phyloP scores from a whole-genome alignment of 92 coral and sea anemone species.

The Desmophyllum pertusum region DNA sequence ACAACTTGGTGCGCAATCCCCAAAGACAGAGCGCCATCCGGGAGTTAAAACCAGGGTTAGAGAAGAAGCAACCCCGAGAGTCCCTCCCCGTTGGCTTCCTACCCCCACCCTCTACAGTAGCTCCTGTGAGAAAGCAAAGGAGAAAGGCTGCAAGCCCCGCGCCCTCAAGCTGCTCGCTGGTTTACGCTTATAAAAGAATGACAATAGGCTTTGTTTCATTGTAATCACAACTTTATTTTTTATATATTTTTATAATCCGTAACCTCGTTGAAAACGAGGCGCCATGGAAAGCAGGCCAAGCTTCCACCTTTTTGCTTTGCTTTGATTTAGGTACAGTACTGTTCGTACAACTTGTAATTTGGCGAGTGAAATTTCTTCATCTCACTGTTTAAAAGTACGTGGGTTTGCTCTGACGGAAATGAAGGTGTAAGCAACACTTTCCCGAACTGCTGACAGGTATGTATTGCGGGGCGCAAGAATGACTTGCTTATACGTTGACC shows the following conservation, averaged over 20 bases:
- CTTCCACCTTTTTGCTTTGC: too few relatives aligned
- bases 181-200: not conserved
- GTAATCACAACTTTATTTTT: slow-evolving; percentile 11
- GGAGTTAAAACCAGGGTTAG: slow-evolving; percentile 23
- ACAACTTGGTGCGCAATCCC: slow-evolving; percentile 40
- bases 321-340: too few relatives aligned
- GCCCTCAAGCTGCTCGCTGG: not conserved
- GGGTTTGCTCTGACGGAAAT: too few relatives aligned
- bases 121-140: slow-evolving; percentile 13
- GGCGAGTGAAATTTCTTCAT: too few relatives aligned
- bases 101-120: too few relatives aligned
- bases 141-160: not conserved
- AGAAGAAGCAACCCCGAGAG: not conserved
- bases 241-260: too few relatives aligned
- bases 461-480: slow-evolving; percentile 56
- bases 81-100: slow-evolving; percentile 5
- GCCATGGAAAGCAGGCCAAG: too few relatives aligned
- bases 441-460: slow-evolving; percentile 68
- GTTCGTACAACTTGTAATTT: too few relatives aligned
- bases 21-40: slow-evolving; percentile 23
- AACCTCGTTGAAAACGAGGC: too few relatives aligned
- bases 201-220: not conserved
- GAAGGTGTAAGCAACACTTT: too few relatives aligned
- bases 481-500: slow-evolving; percentile 32
- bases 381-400: too few relatives aligned